Conservation (phyloP, 2,888 invertebrate genomes). For the Cataglyphis cursor region DNA sequence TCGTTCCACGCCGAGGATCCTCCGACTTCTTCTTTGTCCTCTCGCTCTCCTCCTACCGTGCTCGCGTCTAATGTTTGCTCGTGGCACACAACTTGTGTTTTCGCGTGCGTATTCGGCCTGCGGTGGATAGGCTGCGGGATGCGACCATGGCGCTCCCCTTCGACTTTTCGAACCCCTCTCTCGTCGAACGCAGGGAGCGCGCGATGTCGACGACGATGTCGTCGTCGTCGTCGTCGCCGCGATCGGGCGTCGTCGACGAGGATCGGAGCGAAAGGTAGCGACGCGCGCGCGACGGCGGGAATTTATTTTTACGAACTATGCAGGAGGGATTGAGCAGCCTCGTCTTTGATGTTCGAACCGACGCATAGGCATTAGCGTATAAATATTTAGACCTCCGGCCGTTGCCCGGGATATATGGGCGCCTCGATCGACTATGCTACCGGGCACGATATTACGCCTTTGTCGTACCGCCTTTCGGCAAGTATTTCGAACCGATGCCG, state of each 20-base stretch:
- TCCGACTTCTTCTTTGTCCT: constrained; percentile 60
- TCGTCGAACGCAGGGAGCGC: constrained; percentile 5
- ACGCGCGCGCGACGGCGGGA: constrained; percentile 73
- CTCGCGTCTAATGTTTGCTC: constrained; percentile 81
- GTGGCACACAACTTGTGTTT: constrained; percentile 84
- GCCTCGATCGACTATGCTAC: constrained; percentile 73
- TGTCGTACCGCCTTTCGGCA: constrained; percentile 72
- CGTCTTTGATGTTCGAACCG: constrained; percentile 85
- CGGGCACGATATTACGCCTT: constrained; percentile 75
- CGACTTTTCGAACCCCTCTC: constrained; percentile 62
- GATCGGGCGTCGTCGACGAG: constrained; percentile 48
- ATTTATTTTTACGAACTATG: constrained; percentile 85
- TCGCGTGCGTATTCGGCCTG: constrained; percentile 81
- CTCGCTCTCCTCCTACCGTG: constrained; percentile 52
- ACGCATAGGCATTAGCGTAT: constrained; percentile 83
- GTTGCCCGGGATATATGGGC: constrained; percentile 78
- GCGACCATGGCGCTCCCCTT: constrained; percentile 63
- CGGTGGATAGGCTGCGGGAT: constrained; percentile 66
- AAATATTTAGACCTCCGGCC: constrained; percentile 84
- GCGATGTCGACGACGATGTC: constrained; percentile 36
- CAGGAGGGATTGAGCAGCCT: constrained; percentile 76
- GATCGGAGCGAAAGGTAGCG: constrained; percentile 36
- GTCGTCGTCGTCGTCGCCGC: constrained; percentile 32
- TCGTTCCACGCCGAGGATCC: constrained; percentile 59
- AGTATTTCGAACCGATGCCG: constrained; percentile 57